Percentiles rank a stretch among this genome's conserved stretches.
Evolutionary conservation across 2,888 invertebrate genomes (phyloP).

Genomic region (Acronicta alni): DNA sequence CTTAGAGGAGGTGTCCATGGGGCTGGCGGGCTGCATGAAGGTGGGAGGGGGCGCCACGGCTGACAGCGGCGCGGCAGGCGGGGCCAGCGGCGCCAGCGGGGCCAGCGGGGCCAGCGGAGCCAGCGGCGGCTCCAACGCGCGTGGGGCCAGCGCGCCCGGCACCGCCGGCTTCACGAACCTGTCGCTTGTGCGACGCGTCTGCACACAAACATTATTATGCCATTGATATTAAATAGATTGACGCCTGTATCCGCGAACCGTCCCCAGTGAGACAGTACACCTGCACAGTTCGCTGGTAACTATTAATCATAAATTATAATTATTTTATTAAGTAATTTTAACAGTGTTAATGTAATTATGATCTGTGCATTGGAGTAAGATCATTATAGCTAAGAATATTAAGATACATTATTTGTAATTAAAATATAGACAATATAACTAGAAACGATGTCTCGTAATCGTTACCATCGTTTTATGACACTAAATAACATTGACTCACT

Average conservation of each 20-base stretch:
- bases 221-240: no score
- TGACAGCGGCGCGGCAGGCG: slow-evolving; percentile 56
- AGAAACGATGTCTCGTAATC: background rate
- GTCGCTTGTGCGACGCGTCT: slow-evolving; percentile 93
- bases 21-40: slow-evolving; percentile 91
- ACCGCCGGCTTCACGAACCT: slow-evolving; percentile 96
- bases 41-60: slow-evolving; percentile 44
- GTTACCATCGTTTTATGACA: background rate
- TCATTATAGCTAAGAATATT: no score
- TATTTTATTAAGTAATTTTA: no score
- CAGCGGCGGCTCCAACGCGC: slow-evolving; percentile 89
- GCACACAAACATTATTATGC: slow-evolving; percentile 26
- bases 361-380: no score
- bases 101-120: slow-evolving; percentile 40
- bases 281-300: no score
- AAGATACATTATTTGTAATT: no score
- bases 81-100: slow-evolving; percentile 53
- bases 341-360: no score
- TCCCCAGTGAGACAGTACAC: no score
- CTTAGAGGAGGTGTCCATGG: slow-evolving; percentile 92
- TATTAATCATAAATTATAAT: no score
- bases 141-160: slow-evolving; percentile 88
- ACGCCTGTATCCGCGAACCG: no score
- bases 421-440: background rate
- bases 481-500: slow-evolving; percentile 57